A percentile compares a stretch with the other conserved stretches of the same genome.
Evolutionary conservation across 2,888 invertebrate species (phyloP).

Genomic region (Parelbella ahira): DNA sequence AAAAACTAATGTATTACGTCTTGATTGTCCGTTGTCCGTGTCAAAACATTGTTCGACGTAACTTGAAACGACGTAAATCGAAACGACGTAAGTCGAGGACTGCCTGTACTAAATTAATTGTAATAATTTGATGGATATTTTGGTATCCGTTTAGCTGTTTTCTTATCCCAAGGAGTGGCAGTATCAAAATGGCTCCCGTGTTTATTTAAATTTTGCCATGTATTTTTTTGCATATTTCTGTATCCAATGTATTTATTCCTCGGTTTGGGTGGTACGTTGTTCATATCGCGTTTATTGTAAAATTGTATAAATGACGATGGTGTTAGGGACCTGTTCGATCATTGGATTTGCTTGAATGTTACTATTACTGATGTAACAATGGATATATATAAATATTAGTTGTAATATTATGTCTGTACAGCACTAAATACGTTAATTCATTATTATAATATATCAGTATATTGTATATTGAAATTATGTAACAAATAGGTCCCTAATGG

Average conservation of each 20-base stretch:
- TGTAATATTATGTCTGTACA: slow-evolving; percentile 5
- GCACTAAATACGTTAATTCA: too few relatives aligned
- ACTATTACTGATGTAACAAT: slow-evolving; percentile 9
- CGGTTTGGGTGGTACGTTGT: slow-evolving; percentile 15
- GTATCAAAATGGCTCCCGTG: background rate
- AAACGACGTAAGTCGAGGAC: too few relatives aligned
- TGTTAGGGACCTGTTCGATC: slow-evolving; percentile 24
- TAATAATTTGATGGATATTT: background rate
- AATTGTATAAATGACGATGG: slow-evolving; percentile 21
- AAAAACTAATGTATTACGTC: slow-evolving; percentile 27
- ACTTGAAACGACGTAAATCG: too few relatives aligned
- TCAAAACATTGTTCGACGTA: too few relatives aligned
- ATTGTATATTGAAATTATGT: slow-evolving; percentile 5
- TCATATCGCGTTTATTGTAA: slow-evolving; percentile 11
- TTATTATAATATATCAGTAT: too few relatives aligned
- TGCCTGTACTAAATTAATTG: too few relatives aligned
- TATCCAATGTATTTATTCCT: slow-evolving; percentile 1
- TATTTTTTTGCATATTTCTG: slow-evolving; percentile 11
- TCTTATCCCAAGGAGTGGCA: background rate
- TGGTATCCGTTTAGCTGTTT: too few relatives aligned
- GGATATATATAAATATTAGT: slow-evolving; percentile 6
- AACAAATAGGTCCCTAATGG: slow-evolving; percentile 17
- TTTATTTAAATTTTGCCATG: background rate
- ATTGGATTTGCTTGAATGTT: slow-evolving; percentile 22
- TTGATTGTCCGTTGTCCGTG: slow-evolving; percentile 27